Conservation (phyloP, 2,797 vertebrate genomes). For the Zalophus californianus region DNA sequence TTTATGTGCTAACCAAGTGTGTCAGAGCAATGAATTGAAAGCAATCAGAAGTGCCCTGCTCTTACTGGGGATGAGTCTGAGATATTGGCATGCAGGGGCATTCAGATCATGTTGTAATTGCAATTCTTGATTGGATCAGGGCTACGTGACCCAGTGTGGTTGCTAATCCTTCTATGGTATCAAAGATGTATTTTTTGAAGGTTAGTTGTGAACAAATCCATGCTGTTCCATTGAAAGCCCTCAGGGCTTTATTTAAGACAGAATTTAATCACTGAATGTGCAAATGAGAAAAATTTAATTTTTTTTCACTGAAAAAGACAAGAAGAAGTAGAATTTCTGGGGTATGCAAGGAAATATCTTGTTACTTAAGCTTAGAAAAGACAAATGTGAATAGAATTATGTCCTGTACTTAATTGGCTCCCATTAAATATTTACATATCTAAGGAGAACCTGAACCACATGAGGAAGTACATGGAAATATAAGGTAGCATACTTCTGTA, state of each 20-base stretch:
- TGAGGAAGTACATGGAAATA: neutral
- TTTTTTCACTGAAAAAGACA: conserved; percentile 62
- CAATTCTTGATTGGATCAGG: conserved; percentile 39
- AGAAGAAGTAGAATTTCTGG: neutral
- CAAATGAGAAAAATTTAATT: conserved; percentile 44
- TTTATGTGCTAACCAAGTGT: neutral
- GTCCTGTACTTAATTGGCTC: neutral
- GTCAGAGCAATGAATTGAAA: conserved; percentile 11
- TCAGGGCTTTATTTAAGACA: conserved; percentile 65
- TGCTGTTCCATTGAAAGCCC: neutral
- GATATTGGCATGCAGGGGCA: neutral
- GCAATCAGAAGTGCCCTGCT: neutral
- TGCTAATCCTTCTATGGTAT: conserved; percentile 11
- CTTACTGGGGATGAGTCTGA: neutral
- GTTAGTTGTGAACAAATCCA: conserved; percentile 40
- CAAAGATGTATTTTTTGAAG: conserved; percentile 22
- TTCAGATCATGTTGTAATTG: conserved; percentile 47
- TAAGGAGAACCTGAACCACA: neutral
- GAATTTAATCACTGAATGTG: conserved; percentile 7
- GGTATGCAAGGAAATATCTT: conserved; percentile 45
- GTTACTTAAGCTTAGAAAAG: conserved; percentile 50
- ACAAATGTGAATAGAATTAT: neutral
- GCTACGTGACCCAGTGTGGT: neutral
- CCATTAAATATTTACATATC: neutral
- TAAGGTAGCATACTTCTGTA: neutral